Percentiles rank a stretch among this genome's conserved stretches.
phyloP scores from a whole-genome alignment of 2,113 vertebrate species.

The Coryphaenoides rupestris region DNA sequence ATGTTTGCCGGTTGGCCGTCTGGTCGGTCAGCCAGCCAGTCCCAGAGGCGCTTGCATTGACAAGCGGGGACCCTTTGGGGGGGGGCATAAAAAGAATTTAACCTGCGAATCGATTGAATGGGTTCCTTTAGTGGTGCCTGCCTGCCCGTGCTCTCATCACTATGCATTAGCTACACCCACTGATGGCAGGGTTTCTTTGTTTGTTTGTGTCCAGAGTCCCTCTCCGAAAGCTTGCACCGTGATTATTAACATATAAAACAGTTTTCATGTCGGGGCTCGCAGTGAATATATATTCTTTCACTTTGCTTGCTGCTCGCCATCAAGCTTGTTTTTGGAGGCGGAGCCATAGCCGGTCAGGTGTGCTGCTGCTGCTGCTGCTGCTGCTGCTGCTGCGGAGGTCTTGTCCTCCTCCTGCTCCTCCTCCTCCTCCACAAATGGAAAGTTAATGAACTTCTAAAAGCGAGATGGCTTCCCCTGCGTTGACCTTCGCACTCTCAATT shows the following conservation, averaged over 20 bases:
- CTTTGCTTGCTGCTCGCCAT: neutral
- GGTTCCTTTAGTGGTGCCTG: neutral
- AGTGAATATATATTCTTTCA: slow-evolving; percentile 13
- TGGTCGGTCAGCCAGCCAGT: slow-evolving; percentile 1
- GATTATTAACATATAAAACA: slow-evolving; percentile 38
- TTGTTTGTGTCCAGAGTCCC: neutral
- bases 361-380: no score
- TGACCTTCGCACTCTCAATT: slow-evolving; percentile 28
- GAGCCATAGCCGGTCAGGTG: no score
- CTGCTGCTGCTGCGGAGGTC: no score
- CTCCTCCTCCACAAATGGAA: no score
- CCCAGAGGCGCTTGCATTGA: slow-evolving; percentile 10
- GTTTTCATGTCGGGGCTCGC: slow-evolving; percentile 11
- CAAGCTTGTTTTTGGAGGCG: no score
- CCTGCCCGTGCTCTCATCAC: slow-evolving; percentile 12
- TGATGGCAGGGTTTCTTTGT: slow-evolving; percentile 18
- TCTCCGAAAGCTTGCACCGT: slow-evolving; percentile 23
- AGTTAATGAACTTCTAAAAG: no score
- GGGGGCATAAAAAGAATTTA: no score
- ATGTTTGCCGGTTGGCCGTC: slow-evolving; percentile 21
- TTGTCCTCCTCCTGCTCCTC: no score
- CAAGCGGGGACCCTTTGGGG: neutral
- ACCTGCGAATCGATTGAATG: no score
- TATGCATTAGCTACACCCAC: slow-evolving; percentile 17
- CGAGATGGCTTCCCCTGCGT: neutral